Conservation (phyloP, 2,888 invertebrate species). For the Melanargia galathea region DNA sequence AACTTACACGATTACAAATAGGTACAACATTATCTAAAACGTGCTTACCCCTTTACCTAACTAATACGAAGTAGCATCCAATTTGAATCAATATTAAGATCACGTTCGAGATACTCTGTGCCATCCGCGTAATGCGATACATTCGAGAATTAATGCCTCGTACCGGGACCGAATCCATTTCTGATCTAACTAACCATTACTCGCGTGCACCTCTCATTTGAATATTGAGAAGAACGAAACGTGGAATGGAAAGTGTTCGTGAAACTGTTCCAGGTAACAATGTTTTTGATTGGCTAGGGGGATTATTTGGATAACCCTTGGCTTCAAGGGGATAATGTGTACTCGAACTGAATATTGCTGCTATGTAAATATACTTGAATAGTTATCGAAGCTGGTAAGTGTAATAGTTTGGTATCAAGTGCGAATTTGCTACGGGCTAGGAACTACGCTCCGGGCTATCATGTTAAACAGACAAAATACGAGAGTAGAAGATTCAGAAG, state of each 20-base stretch:
- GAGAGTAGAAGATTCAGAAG: background rate
- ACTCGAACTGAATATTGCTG: slow-evolving; percentile 26
- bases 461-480: background rate
- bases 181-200: slow-evolving; percentile 72
- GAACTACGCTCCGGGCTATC: background rate
- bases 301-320: slow-evolving; percentile 54
- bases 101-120: slow-evolving; percentile 69
- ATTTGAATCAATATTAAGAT: slow-evolving; percentile 70
- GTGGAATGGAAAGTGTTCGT: slow-evolving; percentile 47
- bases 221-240: slow-evolving; percentile 68
- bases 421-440: background rate
- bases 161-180: slow-evolving; percentile 55
- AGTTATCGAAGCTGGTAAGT: background rate
- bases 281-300: slow-evolving; percentile 46
- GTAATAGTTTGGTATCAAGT: background rate
- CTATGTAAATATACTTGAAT: slow-evolving; percentile 11
- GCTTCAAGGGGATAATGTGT: slow-evolving; percentile 47
- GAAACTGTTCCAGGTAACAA: slow-evolving; percentile 35
- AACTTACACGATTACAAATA: slow-evolving; percentile 13
- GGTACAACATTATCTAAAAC: slow-evolving; percentile 19
- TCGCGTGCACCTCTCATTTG: slow-evolving; percentile 66
- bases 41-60: slow-evolving; percentile 29
- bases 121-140: slow-evolving; percentile 66
- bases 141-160: slow-evolving; percentile 68
- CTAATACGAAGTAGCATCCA: slow-evolving; percentile 48